Evolutionary conservation across 1,140 invertebrate genomes (phyloP), one percentile per base, ranked within the genome.

Genomic region (Heliconius hermathena): DNA sequence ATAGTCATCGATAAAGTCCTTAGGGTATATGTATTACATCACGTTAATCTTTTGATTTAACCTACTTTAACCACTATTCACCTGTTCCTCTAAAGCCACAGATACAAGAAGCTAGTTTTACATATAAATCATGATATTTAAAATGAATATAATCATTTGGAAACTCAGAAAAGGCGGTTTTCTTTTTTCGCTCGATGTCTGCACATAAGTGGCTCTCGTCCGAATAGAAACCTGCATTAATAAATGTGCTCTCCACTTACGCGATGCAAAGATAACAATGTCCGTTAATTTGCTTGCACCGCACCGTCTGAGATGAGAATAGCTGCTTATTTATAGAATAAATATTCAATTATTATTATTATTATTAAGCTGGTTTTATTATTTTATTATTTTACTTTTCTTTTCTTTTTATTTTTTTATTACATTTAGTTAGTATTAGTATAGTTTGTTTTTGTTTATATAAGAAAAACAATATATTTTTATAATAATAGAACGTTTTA

Each of bases 121-220:
- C 41, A 46, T 9, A 57, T 22, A 57, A 22, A n/a, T 57, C 8
- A n/a, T 22, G 54, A 57, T 57, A 57, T 57, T 57, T 57, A 57
- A 57, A 57, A 57, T 57, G 54, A 57, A n/a, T 57, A 9, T 22
- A 57, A 57, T 57, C 54, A 22, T 57, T 57, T 57, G 52, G 22
- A 57, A 74, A 57, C 52, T 60, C 3, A 8, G 29, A 36, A 29
- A n/a, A 36, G 49, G 36, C 8, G 33, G 54, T 74, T 57, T 60
- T 36, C 52, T 36, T 33, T 74, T 57, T 74, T 74, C 73, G 73
- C 73, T 60, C 52, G 73, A 74, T 33, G 73, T 74, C 54, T 74
- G 73, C 73, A 74, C 73, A 60, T 75, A 75, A 75, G 74, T 75
- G 57, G 74, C 33, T 38, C 74, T 66, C 74, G 74, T 74, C 26